These are phyloP conservation scores for Glandiceps talaboti DNA, from an alignment of 53 echinoderm and acorn worm species.

Conservation along the genomic window DNA sequence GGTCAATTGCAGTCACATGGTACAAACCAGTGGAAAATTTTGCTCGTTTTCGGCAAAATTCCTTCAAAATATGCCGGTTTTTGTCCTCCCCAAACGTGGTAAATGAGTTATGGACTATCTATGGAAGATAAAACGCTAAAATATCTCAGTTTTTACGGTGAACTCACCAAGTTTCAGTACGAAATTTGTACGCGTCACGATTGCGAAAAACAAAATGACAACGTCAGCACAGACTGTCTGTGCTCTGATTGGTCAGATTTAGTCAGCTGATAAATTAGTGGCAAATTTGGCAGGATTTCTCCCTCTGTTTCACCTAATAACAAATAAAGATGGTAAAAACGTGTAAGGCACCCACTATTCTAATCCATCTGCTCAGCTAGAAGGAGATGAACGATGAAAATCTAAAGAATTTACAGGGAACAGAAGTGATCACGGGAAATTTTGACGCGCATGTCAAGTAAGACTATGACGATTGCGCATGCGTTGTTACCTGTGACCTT, in stretches of 20 bases:
- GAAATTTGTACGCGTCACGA: not conserved
- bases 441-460: not conserved
- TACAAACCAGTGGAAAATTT: constrained; percentile 4
- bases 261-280: constrained; percentile 2
- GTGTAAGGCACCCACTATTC: not conserved
- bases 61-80: not conserved
- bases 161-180: not conserved
- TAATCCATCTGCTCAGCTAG: not conserved
- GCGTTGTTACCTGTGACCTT: constrained; percentile 9
- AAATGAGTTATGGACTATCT: not conserved
- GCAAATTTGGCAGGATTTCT: not conserved
- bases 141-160: not conserved
- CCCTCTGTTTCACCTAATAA: no score
- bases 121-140: not conserved
- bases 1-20: constrained; percentile 72
- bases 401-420: not conserved
- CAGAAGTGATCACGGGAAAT: not conserved
- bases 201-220: not conserved
- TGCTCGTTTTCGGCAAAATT: not conserved
- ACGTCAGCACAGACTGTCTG: constrained; percentile 5
- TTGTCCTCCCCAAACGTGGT: not conserved
- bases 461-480: not conserved
- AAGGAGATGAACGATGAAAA: not conserved
- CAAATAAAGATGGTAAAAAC: no score
- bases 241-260: constrained; percentile 6